Percentiles rank a stretch among this genome's conserved stretches.
Evolutionary conservation across 2,113 vertebrate genomes (phyloP).

Genomic region (Pontoporia blainvillei): DNA sequence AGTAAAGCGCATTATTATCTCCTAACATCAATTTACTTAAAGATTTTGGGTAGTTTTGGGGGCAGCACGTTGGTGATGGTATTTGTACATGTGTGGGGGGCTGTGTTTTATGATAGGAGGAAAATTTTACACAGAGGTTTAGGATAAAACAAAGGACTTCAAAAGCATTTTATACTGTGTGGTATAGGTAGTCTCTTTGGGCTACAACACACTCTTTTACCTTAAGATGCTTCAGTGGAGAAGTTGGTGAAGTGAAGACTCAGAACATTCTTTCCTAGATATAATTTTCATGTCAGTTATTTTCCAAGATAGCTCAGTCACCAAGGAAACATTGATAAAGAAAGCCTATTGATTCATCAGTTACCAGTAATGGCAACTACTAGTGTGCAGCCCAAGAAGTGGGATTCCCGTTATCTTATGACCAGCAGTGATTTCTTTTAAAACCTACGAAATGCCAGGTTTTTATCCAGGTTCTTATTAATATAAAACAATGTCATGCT

Average conservation of each 20-base stretch:
- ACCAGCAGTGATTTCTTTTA: background rate
- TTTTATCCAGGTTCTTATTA: background rate
- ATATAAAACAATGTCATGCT: background rate
- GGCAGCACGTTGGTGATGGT: background rate
- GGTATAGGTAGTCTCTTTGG: background rate
- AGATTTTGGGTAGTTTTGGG: background rate
- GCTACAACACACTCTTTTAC: background rate
- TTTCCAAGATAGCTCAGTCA: slow-evolving; percentile 28
- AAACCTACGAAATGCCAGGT: background rate
- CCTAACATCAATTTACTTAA: background rate
- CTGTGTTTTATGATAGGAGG: background rate
- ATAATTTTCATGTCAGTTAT: background rate
- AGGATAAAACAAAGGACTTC: background rate
- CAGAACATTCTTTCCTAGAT: slow-evolving; percentile 24
- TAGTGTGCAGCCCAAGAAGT: background rate
- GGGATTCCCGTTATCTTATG: background rate
- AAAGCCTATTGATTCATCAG: background rate
- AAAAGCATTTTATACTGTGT: background rate
- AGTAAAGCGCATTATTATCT: background rate
- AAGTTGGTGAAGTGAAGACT: slow-evolving; percentile 17
- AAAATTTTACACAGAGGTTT: background rate
- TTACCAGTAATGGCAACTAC: background rate
- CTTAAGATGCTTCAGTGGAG: background rate
- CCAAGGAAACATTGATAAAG: background rate
- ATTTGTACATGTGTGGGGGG: background rate